Evolutionary conservation across 2,888 invertebrate species (phyloP).

Genomic region (Sarcophaga rosellei): DNA sequence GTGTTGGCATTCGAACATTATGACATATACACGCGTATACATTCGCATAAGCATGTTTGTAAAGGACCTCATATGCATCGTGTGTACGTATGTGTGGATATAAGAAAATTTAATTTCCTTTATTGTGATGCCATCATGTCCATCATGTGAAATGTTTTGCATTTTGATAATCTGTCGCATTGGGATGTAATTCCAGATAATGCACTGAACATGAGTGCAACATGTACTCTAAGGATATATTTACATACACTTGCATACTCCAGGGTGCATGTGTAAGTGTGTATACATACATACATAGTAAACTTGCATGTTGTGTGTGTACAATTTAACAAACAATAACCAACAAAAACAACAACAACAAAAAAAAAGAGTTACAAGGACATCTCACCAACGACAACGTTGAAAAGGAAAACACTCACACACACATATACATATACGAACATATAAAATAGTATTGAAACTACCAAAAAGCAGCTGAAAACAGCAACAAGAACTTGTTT

Average conservation of each 20-base stretch:
- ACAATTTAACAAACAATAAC: slow-evolving; percentile 35
- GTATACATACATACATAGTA: slow-evolving; percentile 38
- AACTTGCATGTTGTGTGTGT: slow-evolving; percentile 51
- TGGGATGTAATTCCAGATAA: slow-evolving; percentile 70
- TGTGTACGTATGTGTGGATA: background rate
- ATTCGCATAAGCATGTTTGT: background rate
- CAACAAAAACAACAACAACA: slow-evolving; percentile 56
- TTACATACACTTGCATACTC: background rate
- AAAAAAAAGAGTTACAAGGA: slow-evolving; percentile 55
- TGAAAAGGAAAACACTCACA: background rate
- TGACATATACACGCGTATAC: background rate
- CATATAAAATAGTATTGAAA: slow-evolving; percentile 12
- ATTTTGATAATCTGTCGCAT: slow-evolving; percentile 68
- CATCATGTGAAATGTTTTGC: slow-evolving; percentile 65
- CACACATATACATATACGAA: background rate
- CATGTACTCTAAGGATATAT: slow-evolving; percentile 47
- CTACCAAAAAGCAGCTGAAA: slow-evolving; percentile 9
- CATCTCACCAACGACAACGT: slow-evolving; percentile 27
- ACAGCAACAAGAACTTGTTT: slow-evolving; percentile 44
- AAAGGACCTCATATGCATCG: no score
- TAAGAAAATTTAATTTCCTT: slow-evolving; percentile 64
- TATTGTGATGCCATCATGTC: slow-evolving; percentile 65
- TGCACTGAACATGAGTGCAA: slow-evolving; percentile 58
- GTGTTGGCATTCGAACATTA: slow-evolving; percentile 43
- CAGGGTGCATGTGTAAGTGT: slow-evolving; percentile 1